Percentiles rank a stretch among this genome's conserved stretches.
phyloP scores from a whole-genome alignment of 35 echinoderm and acorn worm genomes.

The Lytechinus pictus region DNA sequence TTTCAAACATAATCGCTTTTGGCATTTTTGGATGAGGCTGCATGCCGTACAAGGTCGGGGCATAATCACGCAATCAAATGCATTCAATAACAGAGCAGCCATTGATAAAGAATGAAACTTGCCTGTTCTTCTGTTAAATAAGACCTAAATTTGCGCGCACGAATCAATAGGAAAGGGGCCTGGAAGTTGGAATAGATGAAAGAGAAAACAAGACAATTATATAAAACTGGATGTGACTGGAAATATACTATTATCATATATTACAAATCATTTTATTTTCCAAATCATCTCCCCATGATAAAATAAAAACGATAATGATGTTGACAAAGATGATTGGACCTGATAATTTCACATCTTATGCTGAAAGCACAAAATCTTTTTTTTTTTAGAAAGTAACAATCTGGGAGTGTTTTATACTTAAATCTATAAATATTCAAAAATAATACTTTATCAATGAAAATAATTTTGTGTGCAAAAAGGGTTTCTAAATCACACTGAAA shows the following conservation, averaged over 20 bases:
- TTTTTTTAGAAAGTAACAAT: no score
- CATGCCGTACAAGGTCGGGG: background rate
- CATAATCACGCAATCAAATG: background rate
- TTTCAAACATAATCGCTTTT: background rate
- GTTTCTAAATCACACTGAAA: no score
- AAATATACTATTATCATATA: background rate
- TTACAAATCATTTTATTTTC: no score
- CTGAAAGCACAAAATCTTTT: no score
- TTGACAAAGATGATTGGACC: no score
- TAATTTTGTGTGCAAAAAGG: no score
- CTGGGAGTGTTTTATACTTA: no score
- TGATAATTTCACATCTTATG: no score
- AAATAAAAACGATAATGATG: no score
- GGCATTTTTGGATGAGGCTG: background rate
- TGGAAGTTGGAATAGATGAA: background rate
- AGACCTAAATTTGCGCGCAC: constrained; percentile 33
- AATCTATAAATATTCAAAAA: no score
- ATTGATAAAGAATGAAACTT: background rate
- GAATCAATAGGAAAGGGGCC: constrained; percentile 36
- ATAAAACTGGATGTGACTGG: background rate
- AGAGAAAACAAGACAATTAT: background rate
- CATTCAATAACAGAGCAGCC: background rate
- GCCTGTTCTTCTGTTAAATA: constrained; percentile 44
- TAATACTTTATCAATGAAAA: no score
- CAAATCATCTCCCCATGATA: no score